Evolutionary conservation across 1,140 invertebrate genomes (phyloP).

Genomic region (Onthophagus taurus): DNA sequence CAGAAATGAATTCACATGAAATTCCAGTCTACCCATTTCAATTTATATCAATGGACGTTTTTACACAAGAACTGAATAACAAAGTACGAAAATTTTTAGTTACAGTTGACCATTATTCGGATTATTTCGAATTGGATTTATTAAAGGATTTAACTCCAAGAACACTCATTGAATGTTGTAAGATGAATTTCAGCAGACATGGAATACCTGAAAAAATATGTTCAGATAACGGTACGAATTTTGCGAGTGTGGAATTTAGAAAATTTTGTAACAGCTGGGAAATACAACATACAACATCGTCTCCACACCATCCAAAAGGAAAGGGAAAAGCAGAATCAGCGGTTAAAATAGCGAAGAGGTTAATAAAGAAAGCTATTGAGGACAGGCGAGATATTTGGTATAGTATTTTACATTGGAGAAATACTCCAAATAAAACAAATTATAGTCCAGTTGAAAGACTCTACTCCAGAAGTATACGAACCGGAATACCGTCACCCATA

Average conservation of each 20-base stretch:
- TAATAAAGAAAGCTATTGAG: slow-evolving; percentile 20
- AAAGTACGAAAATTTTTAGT: too few relatives aligned
- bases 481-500: too few relatives aligned
- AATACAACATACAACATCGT: slow-evolving; percentile 22
- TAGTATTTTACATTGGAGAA: slow-evolving; percentile 12
- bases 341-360: slow-evolving; percentile 25
- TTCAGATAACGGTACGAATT: slow-evolving; percentile 18
- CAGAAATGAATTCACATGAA: slow-evolving; percentile 11
- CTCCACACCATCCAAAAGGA: slow-evolving; percentile 23
- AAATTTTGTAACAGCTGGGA: slow-evolving; percentile 18
- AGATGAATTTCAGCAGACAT: slow-evolving; percentile 7
- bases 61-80: too few relatives aligned
- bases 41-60: too few relatives aligned
- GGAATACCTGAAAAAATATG: slow-evolving; percentile 3
- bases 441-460: too few relatives aligned
- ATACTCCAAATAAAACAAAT: slow-evolving; percentile 12
- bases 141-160: slow-evolving; percentile 14
- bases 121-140: slow-evolving; percentile 16
- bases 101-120: slow-evolving; percentile 12
- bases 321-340: slow-evolving; percentile 26
- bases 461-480: too few relatives aligned
- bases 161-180: slow-evolving; percentile 2
- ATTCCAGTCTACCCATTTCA: slow-evolving; percentile 14
- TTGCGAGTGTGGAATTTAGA: slow-evolving; percentile 14
- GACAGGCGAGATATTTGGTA: slow-evolving; percentile 9